Percentiles rank a stretch among this genome's conserved stretches.
Evolutionary conservation across 2,797 vertebrate genomes (phyloP).

Genomic region (Chaetodon trifasciatus): DNA sequence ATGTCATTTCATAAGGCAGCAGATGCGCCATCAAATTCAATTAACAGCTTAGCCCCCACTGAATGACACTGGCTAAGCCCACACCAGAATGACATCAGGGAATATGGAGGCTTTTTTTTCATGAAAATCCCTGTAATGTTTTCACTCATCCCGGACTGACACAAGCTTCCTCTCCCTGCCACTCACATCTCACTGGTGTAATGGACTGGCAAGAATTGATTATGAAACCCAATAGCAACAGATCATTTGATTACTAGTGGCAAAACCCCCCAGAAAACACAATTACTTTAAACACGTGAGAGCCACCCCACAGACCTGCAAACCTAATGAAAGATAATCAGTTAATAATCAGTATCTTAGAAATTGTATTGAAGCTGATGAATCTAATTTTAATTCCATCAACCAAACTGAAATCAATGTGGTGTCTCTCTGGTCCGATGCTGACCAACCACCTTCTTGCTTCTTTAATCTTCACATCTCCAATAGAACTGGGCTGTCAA

Average conservation of each 20-base stretch:
- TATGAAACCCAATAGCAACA: slow-evolving; percentile 49
- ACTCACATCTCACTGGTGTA: slow-evolving; percentile 45
- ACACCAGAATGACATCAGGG: slow-evolving; percentile 62
- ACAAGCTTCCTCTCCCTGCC: slow-evolving; percentile 33
- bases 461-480: slow-evolving; percentile 12
- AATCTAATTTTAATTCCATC: slow-evolving; percentile 66
- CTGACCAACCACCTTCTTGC: slow-evolving; percentile 29
- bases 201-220: slow-evolving; percentile 75
- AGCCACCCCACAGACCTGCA: slow-evolving; percentile 34
- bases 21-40: slow-evolving; percentile 77
- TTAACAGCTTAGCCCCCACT: slow-evolving; percentile 64
- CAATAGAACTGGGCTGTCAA: neutral
- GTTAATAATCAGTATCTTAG: slow-evolving; percentile 71
- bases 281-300: slow-evolving; percentile 62
- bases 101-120: slow-evolving; percentile 36
- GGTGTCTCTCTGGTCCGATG: slow-evolving; percentile 5
- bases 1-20: slow-evolving; percentile 66
- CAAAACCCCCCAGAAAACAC: slow-evolving; percentile 41
- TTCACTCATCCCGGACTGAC: slow-evolving; percentile 60
- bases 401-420: slow-evolving; percentile 51
- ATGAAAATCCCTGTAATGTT: slow-evolving; percentile 65
- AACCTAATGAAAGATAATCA: slow-evolving; percentile 68
- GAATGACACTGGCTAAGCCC: slow-evolving; percentile 44
- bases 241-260: slow-evolving; percentile 71
- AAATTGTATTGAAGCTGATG: slow-evolving; percentile 41